Percentiles rank a stretch among this genome's conserved stretches.
These are phyloP conservation scores for Tuberolachnus salignus DNA, from an alignment of 2,888 invertebrate species.

Conservation along the genomic window DNA sequence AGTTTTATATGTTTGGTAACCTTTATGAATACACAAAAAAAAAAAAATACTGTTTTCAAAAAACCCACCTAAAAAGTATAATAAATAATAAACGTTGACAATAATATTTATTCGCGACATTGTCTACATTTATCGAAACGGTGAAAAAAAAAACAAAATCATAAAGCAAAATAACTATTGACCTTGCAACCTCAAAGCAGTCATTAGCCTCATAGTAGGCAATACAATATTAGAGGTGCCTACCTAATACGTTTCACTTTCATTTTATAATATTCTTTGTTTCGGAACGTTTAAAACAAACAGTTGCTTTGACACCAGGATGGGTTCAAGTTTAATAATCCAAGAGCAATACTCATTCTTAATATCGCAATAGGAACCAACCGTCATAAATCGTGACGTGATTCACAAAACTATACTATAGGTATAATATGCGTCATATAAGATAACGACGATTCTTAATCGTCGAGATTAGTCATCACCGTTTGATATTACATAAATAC, in stretches of 20 bases:
- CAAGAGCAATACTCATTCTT: background rate
- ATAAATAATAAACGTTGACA: background rate
- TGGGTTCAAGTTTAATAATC: constrained; percentile 20
- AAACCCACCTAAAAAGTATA: too few relatives aligned
- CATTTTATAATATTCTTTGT: constrained; percentile 10
- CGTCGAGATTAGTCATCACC: too few relatives aligned
- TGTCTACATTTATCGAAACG: too few relatives aligned
- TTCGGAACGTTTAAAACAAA: constrained; percentile 1
- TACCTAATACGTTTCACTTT: background rate
- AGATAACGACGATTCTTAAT: too few relatives aligned
- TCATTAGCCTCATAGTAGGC: constrained; percentile 1
- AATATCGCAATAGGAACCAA: background rate
- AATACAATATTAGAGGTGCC: background rate
- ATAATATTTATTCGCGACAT: too few relatives aligned
- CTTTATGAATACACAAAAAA: too few relatives aligned
- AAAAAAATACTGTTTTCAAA: background rate
- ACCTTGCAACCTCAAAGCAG: constrained; percentile 14
- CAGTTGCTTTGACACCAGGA: constrained; percentile 1
- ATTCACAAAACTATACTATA: too few relatives aligned
- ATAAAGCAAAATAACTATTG: background rate
- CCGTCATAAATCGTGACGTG: too few relatives aligned
- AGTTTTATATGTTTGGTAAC: background rate
- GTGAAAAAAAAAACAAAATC: background rate
- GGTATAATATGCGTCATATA: too few relatives aligned
- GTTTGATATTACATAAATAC: too few relatives aligned